phyloP scores from a whole-genome alignment of 2,797 vertebrate species.

The Sylvilagus floridanus region DNA sequence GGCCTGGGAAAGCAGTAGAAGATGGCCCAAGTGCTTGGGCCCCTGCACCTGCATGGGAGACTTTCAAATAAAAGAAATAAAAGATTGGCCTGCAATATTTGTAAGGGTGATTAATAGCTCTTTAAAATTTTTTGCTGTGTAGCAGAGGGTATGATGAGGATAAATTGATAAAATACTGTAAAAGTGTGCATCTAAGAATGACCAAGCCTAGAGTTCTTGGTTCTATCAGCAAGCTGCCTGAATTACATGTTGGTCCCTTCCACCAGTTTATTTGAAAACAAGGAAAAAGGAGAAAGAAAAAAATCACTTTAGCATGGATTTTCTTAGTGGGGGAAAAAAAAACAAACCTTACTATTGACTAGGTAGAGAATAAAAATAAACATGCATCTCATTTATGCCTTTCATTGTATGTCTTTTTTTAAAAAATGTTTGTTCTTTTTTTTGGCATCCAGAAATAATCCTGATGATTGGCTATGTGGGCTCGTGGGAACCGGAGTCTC shows the following conservation, averaged over 20 bases:
- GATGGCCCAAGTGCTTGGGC: too few relatives aligned
- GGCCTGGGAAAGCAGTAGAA: too few relatives aligned
- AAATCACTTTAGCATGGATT: neutral
- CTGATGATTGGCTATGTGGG: neutral
- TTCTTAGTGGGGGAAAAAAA: neutral
- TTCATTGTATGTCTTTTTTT: neutral
- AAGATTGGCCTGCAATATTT: neutral
- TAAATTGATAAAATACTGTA: neutral
- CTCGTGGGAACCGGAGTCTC: neutral
- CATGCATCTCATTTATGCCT: neutral
- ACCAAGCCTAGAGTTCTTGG: neutral
- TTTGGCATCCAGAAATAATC: neutral
- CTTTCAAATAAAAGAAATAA: too few relatives aligned
- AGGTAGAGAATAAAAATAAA: slow-evolving; percentile 15
- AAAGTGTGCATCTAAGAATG: neutral
- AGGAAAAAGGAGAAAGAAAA: neutral
- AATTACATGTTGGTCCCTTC: neutral
- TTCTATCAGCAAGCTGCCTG: neutral
- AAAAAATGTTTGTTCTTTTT: neutral
- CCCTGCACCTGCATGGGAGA: too few relatives aligned
- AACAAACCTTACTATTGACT: neutral
- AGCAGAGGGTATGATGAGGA: neutral
- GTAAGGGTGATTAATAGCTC: neutral
- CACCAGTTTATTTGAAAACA: neutral
- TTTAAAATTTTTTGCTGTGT: slow-evolving; percentile 37